Evolutionary conservation across 2,113 vertebrate species (phyloP), one percentile per base, ranked within the genome.

Genomic region (Xenopus tropicalis): DNA sequence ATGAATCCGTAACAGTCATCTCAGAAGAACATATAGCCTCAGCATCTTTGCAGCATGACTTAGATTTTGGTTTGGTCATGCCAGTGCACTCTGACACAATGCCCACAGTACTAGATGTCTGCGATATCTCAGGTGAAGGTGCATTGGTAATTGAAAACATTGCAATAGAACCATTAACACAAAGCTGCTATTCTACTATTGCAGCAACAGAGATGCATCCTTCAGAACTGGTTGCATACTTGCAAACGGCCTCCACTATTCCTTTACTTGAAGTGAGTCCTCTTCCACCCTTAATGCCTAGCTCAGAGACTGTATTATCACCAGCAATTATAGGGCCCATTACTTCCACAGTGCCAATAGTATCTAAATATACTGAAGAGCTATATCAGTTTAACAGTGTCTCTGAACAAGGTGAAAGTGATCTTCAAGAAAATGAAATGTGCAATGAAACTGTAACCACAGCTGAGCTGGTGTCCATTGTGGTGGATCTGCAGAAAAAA

Each of bases 261-360:
- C 66, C 68, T 6, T 17, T 9, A 0, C 52, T 1, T 2, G 16
- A 4, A 9, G 58, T 75, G 0, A n/a, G 2, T 3, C 2, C 52
- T 57, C 65, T 59, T 8, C 65, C 51, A 10, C 57, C 37, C 12
- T 0, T 22, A 42, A 51, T 48, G 20, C 25, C 72, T 0, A 68
- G 82, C 24, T 81, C 87, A 0, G 85, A 91, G 3, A 91, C 88
- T 0, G 78, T 91, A 11, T 74, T 92, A 25, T 90, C 90, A 0
- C 82, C 89, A 0, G 87, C 91, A 1, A 80, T 91, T 17, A 83
- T 83, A 61, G 66, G 81, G 2, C 91, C 91, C 78, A 86, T 93
- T 14, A 70, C 86, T 0, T 92, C 91, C 6, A 90, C 88, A 0
- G 69, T 92, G 20, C 91, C 92, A 1, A 88, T 91, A 0, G 82